Evolutionary conservation across 2,113 vertebrate genomes (phyloP).

Genomic region (Etheostoma spectabile): DNA sequence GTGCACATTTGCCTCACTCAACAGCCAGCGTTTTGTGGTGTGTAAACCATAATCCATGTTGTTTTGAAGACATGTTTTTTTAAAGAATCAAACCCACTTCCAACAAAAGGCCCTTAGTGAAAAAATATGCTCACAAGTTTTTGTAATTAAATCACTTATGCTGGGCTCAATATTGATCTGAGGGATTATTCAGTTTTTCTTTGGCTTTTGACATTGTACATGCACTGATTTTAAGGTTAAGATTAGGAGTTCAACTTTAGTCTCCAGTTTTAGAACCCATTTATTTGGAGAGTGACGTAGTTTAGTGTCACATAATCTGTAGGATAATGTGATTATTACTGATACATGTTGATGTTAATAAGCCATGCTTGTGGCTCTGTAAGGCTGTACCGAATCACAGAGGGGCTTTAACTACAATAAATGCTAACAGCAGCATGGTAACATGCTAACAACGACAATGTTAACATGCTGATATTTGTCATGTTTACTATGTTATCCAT

Average conservation of each 20-base stretch:
- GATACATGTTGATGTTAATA: not conserved
- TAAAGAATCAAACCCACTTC: not conserved
- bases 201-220: not conserved
- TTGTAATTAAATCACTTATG: not conserved
- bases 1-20: slow-evolving; percentile 21
- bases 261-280: not conserved
- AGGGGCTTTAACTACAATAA: not conserved
- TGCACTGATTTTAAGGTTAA: slow-evolving; percentile 3
- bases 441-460: not conserved
- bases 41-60: slow-evolving; percentile 46
- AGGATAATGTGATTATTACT: not conserved
- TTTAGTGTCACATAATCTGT: not conserved
- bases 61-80: slow-evolving; percentile 17
- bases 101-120: not conserved
- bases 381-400: not conserved
- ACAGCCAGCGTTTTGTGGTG: slow-evolving; percentile 34
- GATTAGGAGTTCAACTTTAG: not conserved
- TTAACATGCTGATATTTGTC: not conserved
- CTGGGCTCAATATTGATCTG: not conserved
- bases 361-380: not conserved
- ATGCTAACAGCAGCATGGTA: not conserved
- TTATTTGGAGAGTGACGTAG: not conserved
- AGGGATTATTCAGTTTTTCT: not conserved
- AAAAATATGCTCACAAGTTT: not conserved
- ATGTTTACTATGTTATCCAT: too few relatives aligned